Conservation (phyloP, 2,888 invertebrate species). For the Hofmannophila pseudospretella region DNA sequence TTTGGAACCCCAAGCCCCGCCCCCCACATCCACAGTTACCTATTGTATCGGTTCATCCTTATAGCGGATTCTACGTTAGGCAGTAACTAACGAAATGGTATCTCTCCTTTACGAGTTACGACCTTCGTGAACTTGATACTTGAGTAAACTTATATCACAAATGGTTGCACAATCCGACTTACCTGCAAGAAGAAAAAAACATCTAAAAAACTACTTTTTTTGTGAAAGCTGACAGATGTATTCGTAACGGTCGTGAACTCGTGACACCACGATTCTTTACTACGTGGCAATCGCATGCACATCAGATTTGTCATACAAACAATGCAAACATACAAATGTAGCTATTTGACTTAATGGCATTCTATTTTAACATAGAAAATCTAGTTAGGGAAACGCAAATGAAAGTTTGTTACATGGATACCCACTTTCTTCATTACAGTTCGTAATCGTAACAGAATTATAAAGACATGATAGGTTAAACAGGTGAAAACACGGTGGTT, state of each 20-base stretch:
- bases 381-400: background rate
- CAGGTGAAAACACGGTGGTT: conserved; percentile 7
- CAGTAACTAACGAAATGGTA: too few relatives aligned
- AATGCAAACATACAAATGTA: background rate
- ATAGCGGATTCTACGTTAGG: too few relatives aligned
- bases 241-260: conserved; percentile 37
- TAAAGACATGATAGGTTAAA: conserved; percentile 13
- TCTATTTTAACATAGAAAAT: background rate
- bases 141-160: background rate
- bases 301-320: conserved; percentile 10
- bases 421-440: background rate
- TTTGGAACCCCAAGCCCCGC: too few relatives aligned
- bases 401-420: background rate
- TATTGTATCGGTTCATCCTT: too few relatives aligned
- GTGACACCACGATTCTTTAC: conserved; percentile 21
- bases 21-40: too few relatives aligned
- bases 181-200: conserved; percentile 6
- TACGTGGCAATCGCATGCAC: conserved; percentile 36
- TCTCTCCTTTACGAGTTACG: too few relatives aligned
- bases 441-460: background rate
- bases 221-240: conserved; percentile 37
- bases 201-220: conserved; percentile 13
- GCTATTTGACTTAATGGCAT: background rate
- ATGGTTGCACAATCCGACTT: background rate
- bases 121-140: too few relatives aligned